Evolutionary conservation across 2,797 vertebrate genomes (phyloP), one percentile per base, ranked within the genome.

Genomic region (Tragopan temminckii): DNA sequence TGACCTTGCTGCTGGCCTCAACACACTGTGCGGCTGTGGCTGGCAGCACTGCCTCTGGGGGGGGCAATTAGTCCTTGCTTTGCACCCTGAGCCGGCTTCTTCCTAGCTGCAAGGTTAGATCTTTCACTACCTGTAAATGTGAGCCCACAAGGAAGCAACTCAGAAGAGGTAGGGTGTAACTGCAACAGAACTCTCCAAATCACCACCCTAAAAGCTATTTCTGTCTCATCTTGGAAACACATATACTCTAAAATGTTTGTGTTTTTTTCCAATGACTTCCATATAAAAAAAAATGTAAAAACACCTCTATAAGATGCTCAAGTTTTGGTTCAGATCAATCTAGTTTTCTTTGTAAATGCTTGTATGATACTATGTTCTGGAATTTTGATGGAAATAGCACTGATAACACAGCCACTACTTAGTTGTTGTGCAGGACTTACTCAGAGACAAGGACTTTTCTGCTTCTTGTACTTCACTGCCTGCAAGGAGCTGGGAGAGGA

Each of bases 21-120:
- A 29, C 3, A 0, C 8, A 13, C 4, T 50, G 14, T 4, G 6
- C 15, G 38, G 31, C 42, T 14, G 1, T 7, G 35, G 40, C 45
- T 67, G n/a, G 12, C 17, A 48, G 45, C 9, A 9, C 33, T 67
- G 64, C 46, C 17, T 68, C 25, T 36, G 33, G 13, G 27, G 27
- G 7, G 19, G 17, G 17, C 5, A 3, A 9, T 20, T 7, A 55
- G 19, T 5, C 5, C 13, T 52, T 23, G 7, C 11, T 52, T 16
- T 0, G 0, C 5, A 5, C 13, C 36, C 64, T 23, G 43, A 74
- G 19, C 8, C 12, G 25, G 29, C 8, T 57, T 4, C 17, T 29
- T 72, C 16, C 66, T 29, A 61, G 57, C 42, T 79, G 67, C 17
- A 58, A 57, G 13, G 25, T 36, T 52, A 66, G 21, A 29, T 36